A percentile compares a stretch with the other conserved stretches of the same genome.
Evolutionary conservation across 64 coral and sea anemone genomes (phyloP).

Genomic region (Actinia equina): DNA sequence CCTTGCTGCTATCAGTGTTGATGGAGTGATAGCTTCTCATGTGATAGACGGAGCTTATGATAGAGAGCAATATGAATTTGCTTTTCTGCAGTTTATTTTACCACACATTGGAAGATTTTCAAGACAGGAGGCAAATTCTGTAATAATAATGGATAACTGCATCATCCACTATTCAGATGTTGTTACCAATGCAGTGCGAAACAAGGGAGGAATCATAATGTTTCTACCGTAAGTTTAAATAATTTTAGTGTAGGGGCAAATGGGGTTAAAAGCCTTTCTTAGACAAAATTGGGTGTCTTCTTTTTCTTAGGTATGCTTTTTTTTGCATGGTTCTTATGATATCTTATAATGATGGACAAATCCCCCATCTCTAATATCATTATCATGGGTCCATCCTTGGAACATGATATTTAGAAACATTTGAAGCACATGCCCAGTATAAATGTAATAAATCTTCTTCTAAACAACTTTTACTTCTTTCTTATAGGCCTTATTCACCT

Average conservation of each 20-base stretch:
- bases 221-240: slow-evolving; percentile 39
- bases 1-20: background rate
- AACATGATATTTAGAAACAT: background rate
- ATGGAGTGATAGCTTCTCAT: background rate
- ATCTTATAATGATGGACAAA: too few relatives aligned
- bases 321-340: background rate
- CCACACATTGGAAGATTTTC: slow-evolving; percentile 18
- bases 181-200: background rate
- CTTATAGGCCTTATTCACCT: slow-evolving; percentile 47
- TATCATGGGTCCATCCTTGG: background rate
- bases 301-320: background rate
- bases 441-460: background rate
- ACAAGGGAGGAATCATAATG: slow-evolving; percentile 36
- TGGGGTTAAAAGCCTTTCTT: too few relatives aligned
- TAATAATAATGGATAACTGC: slow-evolving; percentile 49
- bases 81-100: slow-evolving; percentile 3
- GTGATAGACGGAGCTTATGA: slow-evolving; percentile 21
- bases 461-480: background rate
- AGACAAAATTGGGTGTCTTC: background rate
- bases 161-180: slow-evolving; percentile 29
- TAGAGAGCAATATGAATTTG: slow-evolving; percentile 37
- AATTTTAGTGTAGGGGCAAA: background rate
- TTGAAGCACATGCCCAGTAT: background rate
- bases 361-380: background rate
- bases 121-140: slow-evolving; percentile 27